Percentiles rank a stretch among this genome's conserved stretches.
These are phyloP conservation scores for Megaceryle alcyon DNA, from an alignment of 2,797 vertebrate genomes.

Conservation along the genomic window DNA sequence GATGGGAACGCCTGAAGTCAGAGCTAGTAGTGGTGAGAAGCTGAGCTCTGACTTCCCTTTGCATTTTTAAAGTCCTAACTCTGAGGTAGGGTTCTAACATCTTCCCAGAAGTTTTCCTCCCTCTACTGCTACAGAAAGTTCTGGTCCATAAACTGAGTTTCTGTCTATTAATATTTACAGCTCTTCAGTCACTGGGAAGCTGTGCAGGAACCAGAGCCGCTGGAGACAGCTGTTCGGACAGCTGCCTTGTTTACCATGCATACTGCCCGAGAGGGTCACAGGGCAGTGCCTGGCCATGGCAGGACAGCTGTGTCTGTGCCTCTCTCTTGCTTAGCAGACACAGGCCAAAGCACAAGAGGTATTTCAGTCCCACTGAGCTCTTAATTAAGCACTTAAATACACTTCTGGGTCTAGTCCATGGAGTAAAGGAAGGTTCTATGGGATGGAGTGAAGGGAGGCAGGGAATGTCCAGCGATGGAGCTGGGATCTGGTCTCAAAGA, in stretches of 20 bases:
- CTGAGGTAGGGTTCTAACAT: not conserved
- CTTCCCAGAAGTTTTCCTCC: not conserved
- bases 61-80: not conserved
- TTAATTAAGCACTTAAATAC: not conserved
- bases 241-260: rapidly evolving
- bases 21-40: not conserved
- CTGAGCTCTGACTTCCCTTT: not conserved
- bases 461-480: not conserved
- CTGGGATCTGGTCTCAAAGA: not conserved
- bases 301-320: no score
- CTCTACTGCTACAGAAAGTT: not conserved
- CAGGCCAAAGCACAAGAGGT: not conserved
- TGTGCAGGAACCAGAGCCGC: not conserved
- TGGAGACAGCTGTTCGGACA: not conserved
- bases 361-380: not conserved
- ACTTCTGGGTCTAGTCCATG: not conserved
- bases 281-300: not conserved
- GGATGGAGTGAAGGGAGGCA: not conserved
- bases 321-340: not conserved
- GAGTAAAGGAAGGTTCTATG: not conserved
- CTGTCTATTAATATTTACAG: not conserved
- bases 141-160: not conserved
- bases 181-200: not conserved
- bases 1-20: rapidly evolving
- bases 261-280: not conserved